Conservation (phyloP, 2,888 invertebrate species). For the Caenorhabditis sp. region DNA sequence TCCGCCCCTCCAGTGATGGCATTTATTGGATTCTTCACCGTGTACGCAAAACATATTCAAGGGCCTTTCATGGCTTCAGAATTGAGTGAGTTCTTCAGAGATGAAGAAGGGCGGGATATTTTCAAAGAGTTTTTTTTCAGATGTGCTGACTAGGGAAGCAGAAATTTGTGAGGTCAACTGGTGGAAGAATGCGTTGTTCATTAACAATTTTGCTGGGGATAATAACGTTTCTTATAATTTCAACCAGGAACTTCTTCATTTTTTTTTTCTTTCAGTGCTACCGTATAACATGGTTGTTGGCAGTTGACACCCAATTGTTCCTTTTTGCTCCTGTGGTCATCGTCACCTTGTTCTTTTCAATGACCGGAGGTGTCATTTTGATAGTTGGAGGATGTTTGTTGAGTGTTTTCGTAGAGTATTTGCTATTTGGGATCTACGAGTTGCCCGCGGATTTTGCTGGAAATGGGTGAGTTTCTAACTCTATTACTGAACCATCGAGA, state of each 20-base stretch:
- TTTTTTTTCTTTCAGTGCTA: constrained; percentile 64
- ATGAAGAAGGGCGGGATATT: neutral
- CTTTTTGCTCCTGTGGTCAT: constrained; percentile 53
- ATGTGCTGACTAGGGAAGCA: constrained; percentile 30
- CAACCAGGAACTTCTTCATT: too few relatives aligned
- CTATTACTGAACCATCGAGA: neutral
- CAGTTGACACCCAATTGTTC: constrained; percentile 65
- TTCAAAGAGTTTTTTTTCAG: constrained; percentile 24
- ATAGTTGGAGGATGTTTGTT: constrained; percentile 22
- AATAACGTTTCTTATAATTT: neutral
- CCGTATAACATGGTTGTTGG: constrained; percentile 64
- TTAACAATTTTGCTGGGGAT: constrained; percentile 69
- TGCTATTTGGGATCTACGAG: constrained; percentile 23
- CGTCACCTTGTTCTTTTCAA: constrained; percentile 47
- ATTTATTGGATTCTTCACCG: constrained; percentile 64
- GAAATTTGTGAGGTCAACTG: constrained; percentile 64
- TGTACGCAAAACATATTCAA: constrained; percentile 44
- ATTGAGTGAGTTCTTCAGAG: constrained; percentile 34
- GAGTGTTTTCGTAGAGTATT: constrained; percentile 20
- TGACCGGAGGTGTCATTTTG: constrained; percentile 35
- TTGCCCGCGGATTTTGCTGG: constrained; percentile 33
- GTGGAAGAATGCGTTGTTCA: constrained; percentile 74
- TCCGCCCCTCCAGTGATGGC: constrained; percentile 60
- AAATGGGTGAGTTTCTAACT: constrained; percentile 34
- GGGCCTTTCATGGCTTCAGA: constrained; percentile 59